A percentile compares a stretch with the other conserved stretches of the same genome.
phyloP scores from a whole-genome alignment of 2,888 invertebrate species.

The Drosophila helvetica region DNA sequence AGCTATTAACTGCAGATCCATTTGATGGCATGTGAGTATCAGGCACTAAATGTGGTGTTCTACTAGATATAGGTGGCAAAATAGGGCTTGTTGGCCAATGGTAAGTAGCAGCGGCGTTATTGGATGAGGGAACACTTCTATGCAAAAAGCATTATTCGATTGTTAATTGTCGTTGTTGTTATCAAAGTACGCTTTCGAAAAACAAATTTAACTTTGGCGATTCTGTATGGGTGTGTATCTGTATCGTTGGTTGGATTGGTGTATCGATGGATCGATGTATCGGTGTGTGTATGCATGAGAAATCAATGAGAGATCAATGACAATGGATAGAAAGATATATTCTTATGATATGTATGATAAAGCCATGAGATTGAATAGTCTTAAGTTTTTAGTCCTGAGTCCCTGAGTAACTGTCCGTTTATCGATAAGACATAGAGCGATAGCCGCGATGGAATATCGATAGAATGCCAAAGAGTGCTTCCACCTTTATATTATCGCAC shows the following conservation, averaged over 20 bases:
- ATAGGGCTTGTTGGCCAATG: constrained; percentile 93
- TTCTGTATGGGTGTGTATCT: constrained; percentile 1
- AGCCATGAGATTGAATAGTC: not conserved
- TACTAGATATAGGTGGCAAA: constrained; percentile 88
- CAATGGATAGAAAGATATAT: not conserved
- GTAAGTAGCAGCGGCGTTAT: constrained; percentile 86
- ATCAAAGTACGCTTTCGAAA: constrained; percentile 49
- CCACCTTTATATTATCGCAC: not conserved
- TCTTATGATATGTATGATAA: not conserved
- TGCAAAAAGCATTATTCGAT: constrained; percentile 81
- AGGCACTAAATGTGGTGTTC: constrained; percentile 90
- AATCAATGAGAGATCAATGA: not conserved
- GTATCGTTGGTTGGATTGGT: not conserved
- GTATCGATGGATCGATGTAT: not conserved
- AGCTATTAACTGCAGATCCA: constrained; percentile 84
- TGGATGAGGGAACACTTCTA: constrained; percentile 85
- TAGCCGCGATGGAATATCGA: not conserved
- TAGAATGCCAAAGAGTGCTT: not conserved
- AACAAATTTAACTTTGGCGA: constrained; percentile 16
- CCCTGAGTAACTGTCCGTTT: not conserved
- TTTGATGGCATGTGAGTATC: constrained; percentile 86
- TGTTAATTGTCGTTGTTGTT: constrained; percentile 79
- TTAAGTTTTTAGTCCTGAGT: not conserved
- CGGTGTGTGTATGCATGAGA: not conserved
- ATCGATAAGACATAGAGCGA: not conserved